phyloP scores from a whole-genome alignment of 2,888 invertebrate species.

The Reticulitermes lucifugus region DNA sequence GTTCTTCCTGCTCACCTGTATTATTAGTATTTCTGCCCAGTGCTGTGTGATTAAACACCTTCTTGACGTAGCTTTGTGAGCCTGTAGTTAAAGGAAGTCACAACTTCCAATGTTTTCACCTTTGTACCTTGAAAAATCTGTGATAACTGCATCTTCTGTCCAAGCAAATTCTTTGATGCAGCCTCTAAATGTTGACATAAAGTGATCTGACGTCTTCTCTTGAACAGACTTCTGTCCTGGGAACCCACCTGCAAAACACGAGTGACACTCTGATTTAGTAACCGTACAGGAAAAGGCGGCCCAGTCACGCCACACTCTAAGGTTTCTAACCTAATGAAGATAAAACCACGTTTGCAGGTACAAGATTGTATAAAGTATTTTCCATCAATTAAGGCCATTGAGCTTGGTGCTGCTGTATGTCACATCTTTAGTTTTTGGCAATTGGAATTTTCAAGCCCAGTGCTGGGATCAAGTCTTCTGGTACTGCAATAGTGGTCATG shows the following conservation, averaged over 20 bases:
- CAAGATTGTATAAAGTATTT: too few relatives aligned
- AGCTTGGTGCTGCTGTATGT: too few relatives aligned
- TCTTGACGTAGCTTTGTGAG: background rate
- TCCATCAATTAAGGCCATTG: too few relatives aligned
- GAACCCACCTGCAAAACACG: constrained; percentile 60
- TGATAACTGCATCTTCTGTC: constrained; percentile 61
- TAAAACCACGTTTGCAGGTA: too few relatives aligned
- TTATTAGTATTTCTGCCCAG: background rate
- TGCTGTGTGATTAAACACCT: background rate
- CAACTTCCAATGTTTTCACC: constrained; percentile 72
- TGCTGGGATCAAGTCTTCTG: too few relatives aligned
- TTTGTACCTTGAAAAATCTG: constrained; percentile 69
- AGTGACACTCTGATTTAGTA: too few relatives aligned
- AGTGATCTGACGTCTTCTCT: constrained; percentile 62
- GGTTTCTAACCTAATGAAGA: too few relatives aligned
- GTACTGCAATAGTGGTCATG: too few relatives aligned
- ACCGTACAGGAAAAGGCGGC: too few relatives aligned
- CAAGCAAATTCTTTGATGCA: constrained; percentile 64
- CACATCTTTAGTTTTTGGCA: too few relatives aligned
- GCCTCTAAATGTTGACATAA: constrained; percentile 63
- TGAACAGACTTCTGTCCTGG: constrained; percentile 59
- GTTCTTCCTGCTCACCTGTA: background rate
- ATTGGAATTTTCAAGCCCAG: too few relatives aligned
- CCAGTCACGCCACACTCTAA: too few relatives aligned
- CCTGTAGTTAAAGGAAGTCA: constrained; percentile 55